Evolutionary conservation across 1,140 invertebrate genomes (phyloP).

Genomic region (Phthorimaea operculella): DNA sequence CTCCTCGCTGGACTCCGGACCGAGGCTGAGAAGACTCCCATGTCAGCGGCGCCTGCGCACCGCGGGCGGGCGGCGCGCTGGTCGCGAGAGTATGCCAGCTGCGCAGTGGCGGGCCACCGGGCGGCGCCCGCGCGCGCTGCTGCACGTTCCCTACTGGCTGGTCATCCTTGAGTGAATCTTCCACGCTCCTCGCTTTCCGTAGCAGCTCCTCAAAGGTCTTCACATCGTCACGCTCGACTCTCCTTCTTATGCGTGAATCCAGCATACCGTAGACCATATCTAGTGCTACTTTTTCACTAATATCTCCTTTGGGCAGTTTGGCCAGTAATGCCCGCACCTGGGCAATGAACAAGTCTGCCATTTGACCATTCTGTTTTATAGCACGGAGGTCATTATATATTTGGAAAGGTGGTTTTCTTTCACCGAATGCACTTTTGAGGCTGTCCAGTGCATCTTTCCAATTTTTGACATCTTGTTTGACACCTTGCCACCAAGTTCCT

Average conservation of each 20-base stretch:
- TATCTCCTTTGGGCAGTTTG: neutral
- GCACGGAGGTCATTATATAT: neutral
- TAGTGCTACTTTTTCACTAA: neutral
- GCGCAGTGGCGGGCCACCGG: neutral
- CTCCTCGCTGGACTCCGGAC: neutral
- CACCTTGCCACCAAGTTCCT: neutral
- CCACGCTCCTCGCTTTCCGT: neutral
- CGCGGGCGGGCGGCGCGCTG: neutral
- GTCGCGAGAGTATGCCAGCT: neutral
- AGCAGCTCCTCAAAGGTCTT: neutral
- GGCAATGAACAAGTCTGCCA: neutral
- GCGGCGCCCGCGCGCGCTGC: neutral
- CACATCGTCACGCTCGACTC: neutral
- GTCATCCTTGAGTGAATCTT: neutral
- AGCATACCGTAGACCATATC: neutral
- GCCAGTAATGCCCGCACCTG: neutral
- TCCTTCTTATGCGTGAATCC: neutral
- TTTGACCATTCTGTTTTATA: neutral
- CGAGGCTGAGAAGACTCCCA: neutral
- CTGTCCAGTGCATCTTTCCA: neutral
- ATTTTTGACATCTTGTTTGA: neutral
- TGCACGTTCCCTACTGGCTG: neutral
- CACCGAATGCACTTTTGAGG: neutral
- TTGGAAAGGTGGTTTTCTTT: neutral
- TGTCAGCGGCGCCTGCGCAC: neutral